Conservation (phyloP, 2,888 invertebrate species). For the Microchrysa polita region DNA sequence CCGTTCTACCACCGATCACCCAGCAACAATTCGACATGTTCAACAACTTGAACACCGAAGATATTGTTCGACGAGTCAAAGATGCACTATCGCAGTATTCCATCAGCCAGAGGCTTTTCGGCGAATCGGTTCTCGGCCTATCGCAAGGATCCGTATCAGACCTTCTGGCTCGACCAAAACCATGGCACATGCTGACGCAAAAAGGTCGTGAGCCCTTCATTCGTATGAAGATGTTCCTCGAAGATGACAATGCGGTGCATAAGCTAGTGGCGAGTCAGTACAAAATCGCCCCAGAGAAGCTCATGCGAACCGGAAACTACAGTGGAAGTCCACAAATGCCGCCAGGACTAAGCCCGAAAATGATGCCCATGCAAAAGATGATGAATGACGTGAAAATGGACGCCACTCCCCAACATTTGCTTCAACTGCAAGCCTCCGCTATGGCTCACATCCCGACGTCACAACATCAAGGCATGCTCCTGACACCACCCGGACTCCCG, state of each 20-base stretch:
- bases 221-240: constrained; percentile 97
- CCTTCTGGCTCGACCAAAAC: constrained; percentile 94
- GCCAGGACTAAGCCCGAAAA: constrained; percentile 75
- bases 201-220: constrained; percentile 97
- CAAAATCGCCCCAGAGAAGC: constrained; percentile 96
- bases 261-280: constrained; percentile 96
- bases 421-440: constrained; percentile 68
- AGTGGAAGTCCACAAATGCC: constrained; percentile 82
- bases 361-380: constrained; percentile 83
- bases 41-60: constrained; percentile 97
- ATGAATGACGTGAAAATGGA: constrained; percentile 80
- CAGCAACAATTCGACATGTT: constrained; percentile 99
- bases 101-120: constrained; percentile 97
- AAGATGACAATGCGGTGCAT: constrained; percentile 94
- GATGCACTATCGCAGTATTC: constrained; percentile 95
- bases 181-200: constrained; percentile 99
- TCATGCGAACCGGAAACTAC: constrained; percentile 95
- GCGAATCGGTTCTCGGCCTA: constrained; percentile 95
- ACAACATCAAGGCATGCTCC: constrained; percentile 70
- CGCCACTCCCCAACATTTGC: constrained; percentile 70
- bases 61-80: constrained; percentile 95
- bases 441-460: constrained; percentile 61
- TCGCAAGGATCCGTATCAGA: constrained; percentile 98
- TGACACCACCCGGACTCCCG: constrained; percentile 80
- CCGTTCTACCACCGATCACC: constrained; percentile 96